Base-by-base conservation (phyloP, 2,888 invertebrate species). In the Petrolisthes cinctipes region DNA sequence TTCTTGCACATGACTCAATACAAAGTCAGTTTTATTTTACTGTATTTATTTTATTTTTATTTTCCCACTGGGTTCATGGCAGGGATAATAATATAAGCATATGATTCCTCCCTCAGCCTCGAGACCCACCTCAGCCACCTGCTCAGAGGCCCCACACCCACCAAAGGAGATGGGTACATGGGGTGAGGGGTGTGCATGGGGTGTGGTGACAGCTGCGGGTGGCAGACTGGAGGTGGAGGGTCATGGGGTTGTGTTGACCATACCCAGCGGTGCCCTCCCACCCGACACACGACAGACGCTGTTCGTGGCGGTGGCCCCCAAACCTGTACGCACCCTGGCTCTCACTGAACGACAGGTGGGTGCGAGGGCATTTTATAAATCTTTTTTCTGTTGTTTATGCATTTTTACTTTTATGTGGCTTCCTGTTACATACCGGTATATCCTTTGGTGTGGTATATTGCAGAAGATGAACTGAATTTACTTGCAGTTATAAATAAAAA, bases 341-440 rank as follows among this genome's bases (percentile, higher is more conserved):
- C 89, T 89, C 61, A 81, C 75, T 17, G 90, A 90, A 17, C 83
- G 86, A 83, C 90, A 90, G 89, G 90, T 90, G 54, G 61, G 81
- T 71, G 37, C 2, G 37, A 37, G 2, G 37, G n/a, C n/a, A n/a
- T n/a, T n/a, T n/a, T n/a, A n/a, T n/a, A n/a, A n/a, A n/a, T n/a
- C n/a, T n/a, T n/a, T n/a, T n/a, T n/a, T n/a, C n/a, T n/a, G n/a
- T n/a, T n/a, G n/a, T n/a, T n/a, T n/a, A n/a, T n/a, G n/a, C n/a
- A n/a, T n/a, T n/a, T n/a, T n/a, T n/a, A n/a, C n/a, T n/a, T n/a
- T n/a, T n/a, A n/a, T n/a, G n/a, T n/a, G n/a, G 37, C 0, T 37
- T 37, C 37, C 37, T 37, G 37, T 37, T 37, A 37, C 37, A 37
- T 37, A 37, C 37, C 37, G 37, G 37, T 37, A 37, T 37, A 37